Base-by-base conservation (phyloP, 2,113 vertebrate species). In the zebrafish (Danio rerio) region DNA sequence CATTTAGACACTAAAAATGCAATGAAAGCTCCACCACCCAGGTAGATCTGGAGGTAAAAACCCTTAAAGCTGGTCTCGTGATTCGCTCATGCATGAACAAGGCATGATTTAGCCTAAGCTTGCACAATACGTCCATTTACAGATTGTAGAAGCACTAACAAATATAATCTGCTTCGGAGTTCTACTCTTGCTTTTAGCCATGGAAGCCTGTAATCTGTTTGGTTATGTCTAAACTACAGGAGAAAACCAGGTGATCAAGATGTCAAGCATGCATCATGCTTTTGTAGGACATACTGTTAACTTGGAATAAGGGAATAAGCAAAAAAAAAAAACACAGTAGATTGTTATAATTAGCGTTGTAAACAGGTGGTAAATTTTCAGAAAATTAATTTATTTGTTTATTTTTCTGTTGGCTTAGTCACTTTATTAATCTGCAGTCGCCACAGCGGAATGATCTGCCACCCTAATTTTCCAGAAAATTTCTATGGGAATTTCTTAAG, bases 21-120 rank as follows among this genome's bases (percentile, higher is more conserved):
- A 21, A 16, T 15, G 12, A 71, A 31, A 71, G 18, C 11, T 50
- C 66, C 43, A 49, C 69, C 69, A 52, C 47, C 69, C 69, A 71
- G 49, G 20, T 21, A 71, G 69, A 71, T 15, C 47, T 8, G 47
- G 69, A 52, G 69, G 20, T 11, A 77, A 68, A 56, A 15, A 10
- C 4, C 0, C 12, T 16, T 47, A 62, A 21, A 87, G 50, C 56
- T 56, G 7, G 73, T 86, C 85, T 84, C 63, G 74, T 81, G 89
- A 42, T 9, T 78, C 18, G 45, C 9, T 43, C 43, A 47, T 6
- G 61, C 80, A 66, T 76, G 62, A 77, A 59, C 81, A 47, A 69
- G n/a, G 43, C 69, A 71, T 49, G 13, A 61, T 59, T 55, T 61
- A 50, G 31, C 66, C 12, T 13, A 4, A 18, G 43, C 31, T 10